These are phyloP conservation scores for Aeoliscus strigatus DNA, from an alignment of 2,797 vertebrate species.

Conservation along the genomic window DNA sequence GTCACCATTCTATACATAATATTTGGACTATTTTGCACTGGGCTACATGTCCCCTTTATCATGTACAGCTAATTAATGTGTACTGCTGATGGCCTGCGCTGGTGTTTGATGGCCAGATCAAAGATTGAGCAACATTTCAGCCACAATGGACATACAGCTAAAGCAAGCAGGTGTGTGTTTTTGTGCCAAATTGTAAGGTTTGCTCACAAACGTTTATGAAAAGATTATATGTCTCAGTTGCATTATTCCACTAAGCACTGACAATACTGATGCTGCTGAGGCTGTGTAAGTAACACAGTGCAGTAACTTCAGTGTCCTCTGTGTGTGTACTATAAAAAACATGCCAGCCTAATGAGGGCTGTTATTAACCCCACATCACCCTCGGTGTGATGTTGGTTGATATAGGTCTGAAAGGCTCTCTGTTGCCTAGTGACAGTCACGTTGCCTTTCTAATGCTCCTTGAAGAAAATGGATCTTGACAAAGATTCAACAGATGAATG, in stretches of 20 bases:
- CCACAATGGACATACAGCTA: conserved; percentile 28
- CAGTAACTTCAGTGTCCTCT: background rate
- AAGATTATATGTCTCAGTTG: too few relatives aligned
- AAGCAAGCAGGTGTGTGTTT: conserved; percentile 54
- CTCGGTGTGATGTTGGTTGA: conserved; percentile 29
- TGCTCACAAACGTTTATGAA: too few relatives aligned
- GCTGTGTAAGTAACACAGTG: background rate
- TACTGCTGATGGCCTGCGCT: conserved; percentile 30
- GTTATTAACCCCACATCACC: conserved; percentile 35
- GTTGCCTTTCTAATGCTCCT: conserved; percentile 38
- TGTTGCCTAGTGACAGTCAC: conserved; percentile 69
- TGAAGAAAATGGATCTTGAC: conserved; percentile 47
- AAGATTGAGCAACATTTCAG: conserved; percentile 51
- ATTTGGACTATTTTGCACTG: conserved; percentile 1
- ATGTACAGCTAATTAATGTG: conserved; percentile 37
- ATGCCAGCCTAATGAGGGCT: conserved; percentile 11
- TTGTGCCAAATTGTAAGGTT: too few relatives aligned
- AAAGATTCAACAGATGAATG: conserved; percentile 34
- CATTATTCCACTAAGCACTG: background rate
- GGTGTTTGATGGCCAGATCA: conserved; percentile 68
- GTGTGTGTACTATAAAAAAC: conserved; percentile 9
- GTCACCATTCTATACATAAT: too few relatives aligned
- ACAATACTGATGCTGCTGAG: background rate
- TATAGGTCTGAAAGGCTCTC: conserved; percentile 39
- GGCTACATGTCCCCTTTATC: conserved; percentile 39